Conservation (phyloP, 2,888 invertebrate genomes). For the Cataglyphis altisquamis region DNA sequence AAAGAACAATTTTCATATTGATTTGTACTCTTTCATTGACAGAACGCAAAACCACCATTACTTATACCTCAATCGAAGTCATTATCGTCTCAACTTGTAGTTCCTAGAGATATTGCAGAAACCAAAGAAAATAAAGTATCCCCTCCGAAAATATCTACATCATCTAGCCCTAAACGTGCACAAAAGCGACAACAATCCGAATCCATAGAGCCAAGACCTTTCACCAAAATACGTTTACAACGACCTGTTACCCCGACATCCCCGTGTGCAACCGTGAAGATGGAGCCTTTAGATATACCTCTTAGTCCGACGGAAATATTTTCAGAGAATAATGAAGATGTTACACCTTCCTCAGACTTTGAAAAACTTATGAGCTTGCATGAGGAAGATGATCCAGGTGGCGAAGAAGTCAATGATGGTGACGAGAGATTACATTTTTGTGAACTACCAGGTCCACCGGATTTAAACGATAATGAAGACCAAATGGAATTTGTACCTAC, state of each 20-base stretch:
- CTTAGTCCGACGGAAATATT: conserved; percentile 83
- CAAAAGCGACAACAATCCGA: conserved; percentile 81
- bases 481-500: conserved; percentile 85
- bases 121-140: conserved; percentile 80
- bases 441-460: conserved; percentile 77
- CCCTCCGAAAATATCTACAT: conserved; percentile 65
- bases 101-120: conserved; percentile 73
- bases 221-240: conserved; percentile 84
- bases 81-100: conserved; percentile 71
- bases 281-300: conserved; percentile 83
- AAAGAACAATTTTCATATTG: not conserved
- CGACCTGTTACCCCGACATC: conserved; percentile 79
- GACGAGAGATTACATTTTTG: conserved; percentile 79
- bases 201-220: conserved; percentile 77
- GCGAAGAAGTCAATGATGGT: conserved; percentile 73
- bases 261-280: conserved; percentile 79
- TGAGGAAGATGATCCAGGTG: conserved; percentile 84
- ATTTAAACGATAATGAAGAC: conserved; percentile 82
- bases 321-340: conserved; percentile 79
- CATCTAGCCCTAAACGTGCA: conserved; percentile 81
- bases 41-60: conserved; percentile 81
- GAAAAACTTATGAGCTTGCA: conserved; percentile 81
- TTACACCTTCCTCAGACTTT: conserved; percentile 77
- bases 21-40: conserved; percentile 6
- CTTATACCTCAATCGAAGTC: conserved; percentile 81